Conservation (phyloP, 2,113 vertebrate species). For the Rhea pennata region DNA sequence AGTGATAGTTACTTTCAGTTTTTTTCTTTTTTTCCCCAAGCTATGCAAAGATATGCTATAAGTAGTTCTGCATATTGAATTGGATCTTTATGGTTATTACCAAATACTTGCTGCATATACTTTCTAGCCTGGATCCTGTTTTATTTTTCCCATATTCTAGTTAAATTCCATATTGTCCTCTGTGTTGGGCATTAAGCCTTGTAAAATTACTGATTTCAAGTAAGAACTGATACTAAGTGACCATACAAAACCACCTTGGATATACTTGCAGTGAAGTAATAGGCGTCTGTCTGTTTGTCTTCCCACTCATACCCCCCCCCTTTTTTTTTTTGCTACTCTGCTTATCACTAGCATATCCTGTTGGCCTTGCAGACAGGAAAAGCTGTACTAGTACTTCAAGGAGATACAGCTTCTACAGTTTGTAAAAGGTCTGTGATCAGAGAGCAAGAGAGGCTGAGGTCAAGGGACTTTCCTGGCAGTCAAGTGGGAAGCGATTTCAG, state of each 20-base stretch:
- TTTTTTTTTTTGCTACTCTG: neutral
- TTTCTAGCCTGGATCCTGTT: neutral
- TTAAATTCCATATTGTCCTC: neutral
- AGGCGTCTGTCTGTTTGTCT: too few relatives aligned
- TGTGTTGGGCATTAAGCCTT: neutral
- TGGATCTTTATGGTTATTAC: neutral
- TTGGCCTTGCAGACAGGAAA: neutral
- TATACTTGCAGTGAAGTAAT: neutral
- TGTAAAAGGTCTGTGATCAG: neutral
- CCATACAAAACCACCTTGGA: neutral
- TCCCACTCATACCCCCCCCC: neutral
- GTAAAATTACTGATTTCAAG: neutral
- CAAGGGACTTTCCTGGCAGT: neutral
- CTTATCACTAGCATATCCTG: fast-evolving
- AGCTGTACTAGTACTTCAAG: neutral
- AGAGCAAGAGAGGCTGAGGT: neutral
- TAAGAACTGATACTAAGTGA: neutral
- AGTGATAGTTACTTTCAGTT: neutral
- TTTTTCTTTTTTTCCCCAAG: neutral
- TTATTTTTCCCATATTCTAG: neutral
- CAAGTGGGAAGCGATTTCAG: neutral
- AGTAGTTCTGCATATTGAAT: neutral
- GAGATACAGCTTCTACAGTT: neutral
- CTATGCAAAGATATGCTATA: neutral
- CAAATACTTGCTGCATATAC: neutral